Evolutionary conservation across 2,888 invertebrate species (phyloP), one percentile per base, ranked within the genome.

Genomic region (Artemia sinica): DNA sequence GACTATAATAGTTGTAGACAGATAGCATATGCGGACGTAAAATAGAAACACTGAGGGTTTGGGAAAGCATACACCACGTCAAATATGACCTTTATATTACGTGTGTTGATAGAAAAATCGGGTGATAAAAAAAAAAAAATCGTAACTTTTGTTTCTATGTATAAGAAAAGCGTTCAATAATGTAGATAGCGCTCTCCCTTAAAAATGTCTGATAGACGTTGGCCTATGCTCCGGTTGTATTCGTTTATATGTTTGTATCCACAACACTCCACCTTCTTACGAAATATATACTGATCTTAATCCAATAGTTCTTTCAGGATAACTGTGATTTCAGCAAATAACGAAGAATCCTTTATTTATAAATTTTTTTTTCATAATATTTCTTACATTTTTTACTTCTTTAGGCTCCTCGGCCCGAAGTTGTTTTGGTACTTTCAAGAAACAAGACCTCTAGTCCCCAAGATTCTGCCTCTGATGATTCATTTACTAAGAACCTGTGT

Each of bases 401-500:
- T 1, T 76, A 88, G 88, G 84, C 87, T 71, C 88, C 90, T 71
- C 84, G 88, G 70, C 84, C 86, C 65, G 87, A 89, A 79, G 86
- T 90, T 72, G 84, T 86, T 18, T 81, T 91, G 73, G 88, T 89
- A 74, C 84, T 90, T 73, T 84, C 85, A 74, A 79, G 88, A 76
- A 75, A 78, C 18, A 77, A 76, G 74, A 79, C 77, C 69, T 77
- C 73, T 7, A 73, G 74, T 3, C 74, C 74, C 8, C 73, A 72
- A 49, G 73, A 72, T 14, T 68, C 69, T 14, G 65, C 67, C 13
- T 11, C 67, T 49, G 69, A 71, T 12, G 71, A 71, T 13, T 72
- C 71, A 12, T 28, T 18, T 12, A 18, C 52, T 8, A 66, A n/a
- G 9, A 68, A 67, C 49, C 49, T 67, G 48, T 49, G 66, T 18